Evolutionary conservation across 2,797 vertebrate genomes (phyloP).

Genomic region (Periparus ater): DNA sequence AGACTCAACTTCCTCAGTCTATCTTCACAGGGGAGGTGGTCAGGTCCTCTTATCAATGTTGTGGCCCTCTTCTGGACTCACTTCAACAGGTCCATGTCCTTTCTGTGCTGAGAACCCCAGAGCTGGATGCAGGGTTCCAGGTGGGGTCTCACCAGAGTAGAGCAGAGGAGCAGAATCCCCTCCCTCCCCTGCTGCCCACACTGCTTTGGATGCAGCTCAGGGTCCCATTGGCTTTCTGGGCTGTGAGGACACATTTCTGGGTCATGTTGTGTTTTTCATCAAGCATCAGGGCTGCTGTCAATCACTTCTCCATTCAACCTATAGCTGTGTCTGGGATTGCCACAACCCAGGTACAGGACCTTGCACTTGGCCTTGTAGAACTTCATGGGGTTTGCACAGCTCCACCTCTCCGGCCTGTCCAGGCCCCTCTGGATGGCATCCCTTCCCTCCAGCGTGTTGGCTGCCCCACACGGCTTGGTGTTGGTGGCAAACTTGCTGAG

Average conservation of each 20-base stretch:
- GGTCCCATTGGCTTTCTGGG: neutral
- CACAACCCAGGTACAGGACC: too few species aligned
- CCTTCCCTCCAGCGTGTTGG: fast-evolving
- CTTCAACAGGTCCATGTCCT: neutral
- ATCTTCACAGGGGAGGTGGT: fast-evolving
- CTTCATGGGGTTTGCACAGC: neutral
- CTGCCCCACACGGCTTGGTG: neutral
- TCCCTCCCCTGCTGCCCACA: fast-evolving
- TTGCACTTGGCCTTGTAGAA: neutral
- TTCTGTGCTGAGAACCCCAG: neutral
- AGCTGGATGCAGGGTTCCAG: neutral
- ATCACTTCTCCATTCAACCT: neutral
- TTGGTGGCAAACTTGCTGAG: neutral
- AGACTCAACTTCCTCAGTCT: neutral
- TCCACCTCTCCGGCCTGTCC: neutral
- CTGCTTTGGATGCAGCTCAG: neutral
- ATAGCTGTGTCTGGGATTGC: neutral
- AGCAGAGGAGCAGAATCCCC: neutral
- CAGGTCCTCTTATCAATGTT: too few species aligned
- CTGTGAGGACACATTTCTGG: neutral
- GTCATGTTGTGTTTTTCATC: neutral
- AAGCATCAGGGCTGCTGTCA: neutral
- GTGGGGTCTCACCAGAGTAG: neutral
- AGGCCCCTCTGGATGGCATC: neutral
- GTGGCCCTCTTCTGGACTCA: neutral